Evolutionary conservation across 2,113 vertebrate species (phyloP), one percentile per base, ranked within the genome.

Genomic region (Carollia perspicillata): DNA sequence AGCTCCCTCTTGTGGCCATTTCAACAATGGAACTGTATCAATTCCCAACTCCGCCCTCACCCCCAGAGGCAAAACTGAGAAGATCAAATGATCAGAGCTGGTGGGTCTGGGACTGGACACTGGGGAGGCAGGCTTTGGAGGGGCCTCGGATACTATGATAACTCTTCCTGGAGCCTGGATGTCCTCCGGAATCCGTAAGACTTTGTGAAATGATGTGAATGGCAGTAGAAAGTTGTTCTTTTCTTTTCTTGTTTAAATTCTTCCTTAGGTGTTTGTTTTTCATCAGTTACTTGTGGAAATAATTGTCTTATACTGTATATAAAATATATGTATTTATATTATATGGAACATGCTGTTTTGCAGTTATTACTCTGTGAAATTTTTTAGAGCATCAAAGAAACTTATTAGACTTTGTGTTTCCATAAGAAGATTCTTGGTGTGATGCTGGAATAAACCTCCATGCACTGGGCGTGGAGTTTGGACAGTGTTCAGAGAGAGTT

Each of bases 1-100:
- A 3, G 95, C 95, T 96, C 95, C 96, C 97, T 97, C 97, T 95
- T 69, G 97, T 26, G 93, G 97, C 60, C 63, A 55, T 23, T 11
- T 42, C 12, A 42, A 84, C 66, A 93, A 97, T 13, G 66, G 33
- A 89, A 16, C 11, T 22, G 33, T 92, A 30, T 94, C 44, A 11
- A 47, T 94, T 30, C 10, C 22, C 18, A 2, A 5, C n/a, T 9
- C 28, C 13, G 1, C 22, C 4, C 4, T 13, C 13, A 11, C 16
- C 28, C 72, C 9, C 65, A 4, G 75, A 37, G 77, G 28, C 28
- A n/a, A 83, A 86, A 81, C 23, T 1, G 23, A 66, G 23, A n/a
- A 22, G 74, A 28, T 22, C 9, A 18, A 1, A 13, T 14, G 35
- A 42, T 14, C 13, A 17, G n/a, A 90, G 40, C 18, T 83, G 28